Conservation (phyloP, 2,113 vertebrate species). For the Pelvicachromis taeniatus region DNA sequence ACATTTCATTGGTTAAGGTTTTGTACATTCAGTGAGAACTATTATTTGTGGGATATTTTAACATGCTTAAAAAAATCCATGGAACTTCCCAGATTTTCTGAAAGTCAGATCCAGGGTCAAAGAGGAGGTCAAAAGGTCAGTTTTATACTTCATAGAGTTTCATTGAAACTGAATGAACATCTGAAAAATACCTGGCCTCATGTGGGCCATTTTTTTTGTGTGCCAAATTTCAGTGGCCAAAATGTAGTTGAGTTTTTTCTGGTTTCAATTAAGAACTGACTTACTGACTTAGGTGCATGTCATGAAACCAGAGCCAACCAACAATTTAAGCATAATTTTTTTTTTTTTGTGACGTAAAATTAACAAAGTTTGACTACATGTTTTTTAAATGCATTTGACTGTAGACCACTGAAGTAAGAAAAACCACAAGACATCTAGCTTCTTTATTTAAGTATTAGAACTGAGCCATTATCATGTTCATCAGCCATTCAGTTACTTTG, state of each 20-base stretch:
- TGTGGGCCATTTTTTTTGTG: neutral
- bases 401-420: neutral
- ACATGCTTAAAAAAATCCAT: neutral
- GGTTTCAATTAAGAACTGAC: neutral
- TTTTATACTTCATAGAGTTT: neutral
- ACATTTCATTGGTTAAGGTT: neutral
- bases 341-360: neutral
- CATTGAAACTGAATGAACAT: neutral
- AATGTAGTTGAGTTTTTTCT: neutral
- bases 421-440: neutral
- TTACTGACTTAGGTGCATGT: neutral
- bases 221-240: neutral
- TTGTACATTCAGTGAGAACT: neutral
- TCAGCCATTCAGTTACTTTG: conserved; percentile 17
- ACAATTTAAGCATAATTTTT: neutral
- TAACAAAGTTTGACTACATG: neutral
- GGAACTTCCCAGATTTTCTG: neutral
- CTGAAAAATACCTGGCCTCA: neutral
- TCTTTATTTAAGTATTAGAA: neutral
- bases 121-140: neutral
- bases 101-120: neutral
- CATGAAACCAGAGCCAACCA: neutral
- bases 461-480: neutral
- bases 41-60: neutral
- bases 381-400: neutral